Evolutionary conservation across 2,888 invertebrate species (phyloP).

Genomic region (Scaeva pyrastri): DNA sequence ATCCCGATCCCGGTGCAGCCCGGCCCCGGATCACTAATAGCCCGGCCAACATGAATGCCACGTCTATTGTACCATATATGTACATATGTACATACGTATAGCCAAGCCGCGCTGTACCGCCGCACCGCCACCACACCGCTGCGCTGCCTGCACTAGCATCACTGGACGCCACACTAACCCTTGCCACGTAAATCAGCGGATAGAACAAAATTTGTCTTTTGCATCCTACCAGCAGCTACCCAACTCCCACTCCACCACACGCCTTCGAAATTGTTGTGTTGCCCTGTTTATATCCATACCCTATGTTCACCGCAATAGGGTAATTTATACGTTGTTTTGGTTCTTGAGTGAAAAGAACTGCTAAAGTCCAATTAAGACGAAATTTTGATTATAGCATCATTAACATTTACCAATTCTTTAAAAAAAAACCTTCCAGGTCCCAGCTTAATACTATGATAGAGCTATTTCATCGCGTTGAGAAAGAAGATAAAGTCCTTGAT

Average conservation of each 20-base stretch:
- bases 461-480: no score
- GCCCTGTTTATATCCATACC: slow-evolving; percentile 1
- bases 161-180: slow-evolving; percentile 33
- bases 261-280: slow-evolving; percentile 34
- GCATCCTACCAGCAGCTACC: slow-evolving; percentile 30
- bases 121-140: not conserved
- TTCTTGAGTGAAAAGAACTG: no score
- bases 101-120: slow-evolving; percentile 3
- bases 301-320: not conserved
- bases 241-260: not conserved
- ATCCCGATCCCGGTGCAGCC: slow-evolving; percentile 13
- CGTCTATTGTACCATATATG: slow-evolving; percentile 1
- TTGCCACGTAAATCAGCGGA: slow-evolving; percentile 66
- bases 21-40: slow-evolving; percentile 61
- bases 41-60: slow-evolving; percentile 53
- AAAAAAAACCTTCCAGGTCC: no score
- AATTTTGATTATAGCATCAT: no score
- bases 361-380: no score
- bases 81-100: no score
- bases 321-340: not conserved
- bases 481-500: no score
- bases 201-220: slow-evolving; percentile 70
- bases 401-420: no score
- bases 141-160: no score
- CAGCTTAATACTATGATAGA: no score